Evolutionary conservation across 2,888 invertebrate species (phyloP).

Genomic region (Gandaritis pyraliata): DNA sequence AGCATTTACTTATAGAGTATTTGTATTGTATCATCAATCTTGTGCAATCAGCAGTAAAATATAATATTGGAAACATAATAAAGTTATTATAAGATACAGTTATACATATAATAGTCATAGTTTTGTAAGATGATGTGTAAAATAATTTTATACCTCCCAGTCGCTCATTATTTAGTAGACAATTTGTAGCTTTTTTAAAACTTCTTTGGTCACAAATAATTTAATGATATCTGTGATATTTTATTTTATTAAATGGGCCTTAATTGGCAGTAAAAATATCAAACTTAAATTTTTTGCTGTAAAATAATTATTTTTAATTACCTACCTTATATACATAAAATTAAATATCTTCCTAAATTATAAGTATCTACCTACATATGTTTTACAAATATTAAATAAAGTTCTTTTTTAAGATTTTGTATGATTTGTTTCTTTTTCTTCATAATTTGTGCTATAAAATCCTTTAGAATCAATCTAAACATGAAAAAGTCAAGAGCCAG

Average conservation of each 20-base stretch:
- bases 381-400: constrained; percentile 46
- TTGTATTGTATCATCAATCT: constrained; percentile 41
- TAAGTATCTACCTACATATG: constrained; percentile 41
- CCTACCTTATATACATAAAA: constrained; percentile 23
- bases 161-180: constrained; percentile 59
- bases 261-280: constrained; percentile 75
- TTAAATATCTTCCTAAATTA: constrained; percentile 38
- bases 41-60: constrained; percentile 60
- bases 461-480: too few relatives aligned
- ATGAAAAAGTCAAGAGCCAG: not conserved
- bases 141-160: constrained; percentile 47
- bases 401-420: constrained; percentile 51
- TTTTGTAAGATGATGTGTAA: constrained; percentile 49
- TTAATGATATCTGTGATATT: constrained; percentile 84
- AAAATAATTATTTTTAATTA: constrained; percentile 43
- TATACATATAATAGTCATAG: constrained; percentile 48
- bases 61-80: constrained; percentile 43
- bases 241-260: constrained; percentile 80
- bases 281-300: constrained; percentile 50
- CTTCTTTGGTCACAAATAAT: constrained; percentile 79
- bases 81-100: constrained; percentile 39
- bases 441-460: not conserved
- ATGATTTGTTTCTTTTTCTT: constrained; percentile 39
- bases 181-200: constrained; percentile 59
- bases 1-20: constrained; percentile 23